A percentile compares a stretch with the other conserved stretches of the same genome.
Conservation (phyloP, 2,797 vertebrate species). For the Clarias fuscus region DNA sequence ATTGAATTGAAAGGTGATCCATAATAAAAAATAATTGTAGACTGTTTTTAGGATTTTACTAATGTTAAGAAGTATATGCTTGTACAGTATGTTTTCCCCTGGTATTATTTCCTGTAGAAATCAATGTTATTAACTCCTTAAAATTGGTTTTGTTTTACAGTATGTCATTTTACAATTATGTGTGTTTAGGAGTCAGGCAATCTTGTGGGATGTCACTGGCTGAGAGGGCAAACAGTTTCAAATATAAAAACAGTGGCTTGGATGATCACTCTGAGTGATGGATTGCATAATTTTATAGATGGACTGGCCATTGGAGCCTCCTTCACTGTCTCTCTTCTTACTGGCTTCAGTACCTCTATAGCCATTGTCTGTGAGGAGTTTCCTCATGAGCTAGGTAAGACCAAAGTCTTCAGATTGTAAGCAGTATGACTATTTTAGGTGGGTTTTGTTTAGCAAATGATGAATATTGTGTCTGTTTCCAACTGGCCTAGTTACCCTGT, state of each 20-base stretch:
- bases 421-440: conserved; percentile 1
- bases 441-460: background rate
- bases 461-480: conserved; percentile 10
- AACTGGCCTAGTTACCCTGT: background rate
- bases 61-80: background rate
- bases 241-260: conserved; percentile 92
- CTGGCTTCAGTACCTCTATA: conserved; percentile 93
- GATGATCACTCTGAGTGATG: conserved; percentile 96
- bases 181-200: conserved; percentile 44
- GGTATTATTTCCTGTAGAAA: background rate
- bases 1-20: background rate
- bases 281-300: conserved; percentile 95
- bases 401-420: background rate
- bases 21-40: background rate
- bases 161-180: background rate
- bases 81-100: background rate
- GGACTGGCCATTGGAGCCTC: conserved; percentile 96
- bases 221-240: conserved; percentile 75
- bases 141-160: background rate
- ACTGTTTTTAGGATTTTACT: background rate
- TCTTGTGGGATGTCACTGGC: conserved; percentile 72
- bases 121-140: background rate
- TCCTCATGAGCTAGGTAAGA: conserved; percentile 90
- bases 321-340: conserved; percentile 87
- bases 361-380: conserved; percentile 98